phyloP scores from a whole-genome alignment of 2,797 vertebrate species.

The Meda fulgida region DNA sequence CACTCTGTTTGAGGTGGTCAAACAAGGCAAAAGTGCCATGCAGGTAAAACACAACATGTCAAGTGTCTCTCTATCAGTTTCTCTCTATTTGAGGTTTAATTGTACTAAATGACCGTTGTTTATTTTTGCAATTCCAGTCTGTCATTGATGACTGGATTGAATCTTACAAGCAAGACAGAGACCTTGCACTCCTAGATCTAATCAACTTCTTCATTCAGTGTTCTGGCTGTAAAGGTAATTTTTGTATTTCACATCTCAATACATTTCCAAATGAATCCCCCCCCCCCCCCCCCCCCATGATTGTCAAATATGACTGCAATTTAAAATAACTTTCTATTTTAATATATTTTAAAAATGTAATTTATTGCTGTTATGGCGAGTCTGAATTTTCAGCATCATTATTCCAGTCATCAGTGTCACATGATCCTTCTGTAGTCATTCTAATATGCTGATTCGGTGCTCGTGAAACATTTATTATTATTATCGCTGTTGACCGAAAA shows the following conservation, averaged over 20 bases:
- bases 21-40: slow-evolving; percentile 98
- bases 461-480: neutral
- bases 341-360: neutral
- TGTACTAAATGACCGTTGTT: neutral
- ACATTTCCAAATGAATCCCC: neutral
- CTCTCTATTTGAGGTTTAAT: neutral
- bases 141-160: slow-evolving; percentile 99
- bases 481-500: neutral
- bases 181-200: slow-evolving; percentile 96
- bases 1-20: slow-evolving; percentile 97
- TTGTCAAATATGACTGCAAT: too few species aligned
- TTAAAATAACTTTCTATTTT: neutral
- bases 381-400: neutral
- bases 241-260: neutral
- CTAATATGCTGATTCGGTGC: neutral
- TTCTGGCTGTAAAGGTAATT: slow-evolving; percentile 96
- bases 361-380: neutral
- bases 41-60: slow-evolving; percentile 80
- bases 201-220: slow-evolving; percentile 99
- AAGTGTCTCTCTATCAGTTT: neutral
- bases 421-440: neutral
- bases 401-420: neutral
- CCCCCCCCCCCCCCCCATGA: neutral
- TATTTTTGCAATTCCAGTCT: slow-evolving; percentile 67
- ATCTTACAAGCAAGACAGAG: slow-evolving; percentile 98